Conservation (phyloP, 2,113 vertebrate species). For the Erinaceus europaeus region DNA sequence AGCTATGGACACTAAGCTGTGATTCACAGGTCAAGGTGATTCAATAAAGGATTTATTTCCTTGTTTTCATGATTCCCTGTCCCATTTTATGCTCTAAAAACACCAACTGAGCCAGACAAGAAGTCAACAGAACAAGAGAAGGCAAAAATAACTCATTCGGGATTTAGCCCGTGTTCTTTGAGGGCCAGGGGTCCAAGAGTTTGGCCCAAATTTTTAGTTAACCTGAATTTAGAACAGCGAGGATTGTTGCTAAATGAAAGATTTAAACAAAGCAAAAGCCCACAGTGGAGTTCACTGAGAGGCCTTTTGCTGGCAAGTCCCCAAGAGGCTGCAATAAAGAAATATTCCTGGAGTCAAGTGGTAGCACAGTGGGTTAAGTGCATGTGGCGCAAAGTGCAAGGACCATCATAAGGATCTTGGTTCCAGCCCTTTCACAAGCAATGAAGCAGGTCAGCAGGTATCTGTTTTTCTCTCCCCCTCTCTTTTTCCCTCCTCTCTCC, state of each 20-base stretch:
- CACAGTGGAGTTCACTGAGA: neutral
- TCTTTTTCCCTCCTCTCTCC: no score
- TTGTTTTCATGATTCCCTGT: neutral
- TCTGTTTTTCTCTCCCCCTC: no score
- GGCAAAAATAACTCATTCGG: slow-evolving; percentile 12
- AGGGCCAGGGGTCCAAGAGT: neutral
- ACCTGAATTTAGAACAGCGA: neutral
- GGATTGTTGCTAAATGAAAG: neutral
- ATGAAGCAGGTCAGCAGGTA: no score
- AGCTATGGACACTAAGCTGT: no score
- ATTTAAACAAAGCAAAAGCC: slow-evolving; percentile 3
- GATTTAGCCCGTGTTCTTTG: neutral
- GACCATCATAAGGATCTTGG: no score
- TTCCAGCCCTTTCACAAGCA: no score
- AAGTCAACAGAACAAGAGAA: slow-evolving; percentile 12
- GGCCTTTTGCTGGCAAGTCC: slow-evolving; percentile 9
- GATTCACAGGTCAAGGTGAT: neutral
- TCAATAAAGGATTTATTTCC: neutral
- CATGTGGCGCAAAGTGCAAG: no score
- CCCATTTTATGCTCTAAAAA: neutral
- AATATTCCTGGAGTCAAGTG: neutral
- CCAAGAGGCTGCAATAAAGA: neutral
- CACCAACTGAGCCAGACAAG: neutral
- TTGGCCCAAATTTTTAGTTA: neutral
- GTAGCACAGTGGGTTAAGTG: no score